phyloP scores from a whole-genome alignment of 1,140 invertebrate genomes.

The Diabrotica undecimpunctata region DNA sequence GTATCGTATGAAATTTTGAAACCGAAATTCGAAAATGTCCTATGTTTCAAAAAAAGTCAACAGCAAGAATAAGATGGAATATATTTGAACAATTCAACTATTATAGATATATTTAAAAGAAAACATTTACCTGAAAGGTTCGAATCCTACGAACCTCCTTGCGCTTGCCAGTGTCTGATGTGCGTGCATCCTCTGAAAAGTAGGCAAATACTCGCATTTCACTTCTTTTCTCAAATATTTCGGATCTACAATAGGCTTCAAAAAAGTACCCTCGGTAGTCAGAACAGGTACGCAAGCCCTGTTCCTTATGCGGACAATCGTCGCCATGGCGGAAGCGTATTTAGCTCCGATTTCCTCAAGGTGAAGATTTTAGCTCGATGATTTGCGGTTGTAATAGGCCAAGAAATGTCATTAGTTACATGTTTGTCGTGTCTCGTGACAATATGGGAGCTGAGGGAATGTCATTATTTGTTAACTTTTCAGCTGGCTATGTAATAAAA shows the following conservation, averaged over 20 bases:
- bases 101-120: no score
- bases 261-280: constrained; percentile 53
- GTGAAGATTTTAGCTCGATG: constrained; percentile 10
- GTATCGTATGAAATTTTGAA: neutral
- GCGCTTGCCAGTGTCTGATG: constrained; percentile 60
- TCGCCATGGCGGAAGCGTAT: constrained; percentile 6
- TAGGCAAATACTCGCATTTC: constrained; percentile 45
- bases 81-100: no score
- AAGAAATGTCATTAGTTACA: constrained; percentile 17
- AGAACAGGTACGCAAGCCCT: constrained; percentile 54
- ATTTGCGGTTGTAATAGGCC: no score
- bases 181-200: constrained; percentile 55
- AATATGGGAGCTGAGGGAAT: neutral
- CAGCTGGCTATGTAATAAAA: neutral
- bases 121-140: constrained; percentile 33
- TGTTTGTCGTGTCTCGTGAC: neutral
- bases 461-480: neutral
- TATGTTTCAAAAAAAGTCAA: no score
- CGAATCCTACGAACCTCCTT: constrained; percentile 52
- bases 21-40: no score
- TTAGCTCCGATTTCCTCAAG: neutral
- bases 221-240: constrained; percentile 32
- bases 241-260: constrained; percentile 47
- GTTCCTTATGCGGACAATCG: constrained; percentile 45
- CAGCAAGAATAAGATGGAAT: no score